Conservation (phyloP, 2,113 vertebrate genomes). For the Macquaria australasica region DNA sequence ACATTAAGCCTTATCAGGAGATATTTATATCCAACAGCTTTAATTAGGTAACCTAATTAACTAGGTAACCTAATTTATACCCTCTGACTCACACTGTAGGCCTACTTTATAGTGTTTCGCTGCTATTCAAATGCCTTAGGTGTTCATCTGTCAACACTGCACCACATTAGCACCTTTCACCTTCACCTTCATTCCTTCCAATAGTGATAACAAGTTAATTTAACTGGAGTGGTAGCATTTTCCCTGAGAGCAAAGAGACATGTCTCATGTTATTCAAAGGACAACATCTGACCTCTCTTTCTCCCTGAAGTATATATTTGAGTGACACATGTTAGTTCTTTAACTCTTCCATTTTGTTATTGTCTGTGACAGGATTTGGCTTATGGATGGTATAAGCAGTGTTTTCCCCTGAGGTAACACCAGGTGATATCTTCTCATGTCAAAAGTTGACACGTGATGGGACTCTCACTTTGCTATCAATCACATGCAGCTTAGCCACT, state of each 20-base stretch:
- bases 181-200: constrained; percentile 18
- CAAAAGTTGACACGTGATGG: constrained; percentile 3
- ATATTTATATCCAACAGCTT: constrained; percentile 34
- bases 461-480: not conserved
- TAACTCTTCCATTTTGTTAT: not conserved
- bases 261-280: constrained; percentile 11
- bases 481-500: not conserved
- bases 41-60: constrained; percentile 58
- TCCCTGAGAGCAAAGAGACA: not conserved
- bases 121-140: constrained; percentile 6
- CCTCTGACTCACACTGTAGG: not conserved
- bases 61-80: constrained; percentile 27
- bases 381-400: not conserved
- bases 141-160: constrained; percentile 36
- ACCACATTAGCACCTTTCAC: not conserved
- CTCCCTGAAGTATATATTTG: not conserved
- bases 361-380: not conserved
- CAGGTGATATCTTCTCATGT: not conserved
- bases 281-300: constrained; percentile 8
- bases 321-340: not conserved
- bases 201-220: constrained; percentile 19
- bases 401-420: not conserved
- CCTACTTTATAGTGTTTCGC: constrained; percentile 8
- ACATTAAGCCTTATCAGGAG: constrained; percentile 22
- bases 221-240: constrained; percentile 4